Base-by-base conservation (phyloP, 2,797 vertebrate species). In the Eulemur coronatus region DNA sequence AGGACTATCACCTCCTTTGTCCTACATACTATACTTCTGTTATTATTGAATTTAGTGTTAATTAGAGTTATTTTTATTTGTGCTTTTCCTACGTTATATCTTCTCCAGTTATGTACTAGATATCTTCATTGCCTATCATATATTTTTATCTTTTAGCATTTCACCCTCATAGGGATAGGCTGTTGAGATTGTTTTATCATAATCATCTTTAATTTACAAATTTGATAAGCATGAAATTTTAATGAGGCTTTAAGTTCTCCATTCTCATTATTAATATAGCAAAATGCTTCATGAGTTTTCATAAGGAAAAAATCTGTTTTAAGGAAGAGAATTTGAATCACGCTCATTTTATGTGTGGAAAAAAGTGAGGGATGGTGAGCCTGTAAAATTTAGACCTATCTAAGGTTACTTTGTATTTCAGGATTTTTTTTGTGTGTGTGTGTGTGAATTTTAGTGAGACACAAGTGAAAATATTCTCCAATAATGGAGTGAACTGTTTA, bases 281-380 rank as follows among this genome's bases (percentile, higher is more conserved):
- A 91, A 84, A 79, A 91, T 89, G 57, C 18, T 86, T 80, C 20
- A n/a, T 91, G n/a, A 67, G 12, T 91, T 95, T 91, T 88, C 79
- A 30, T 48, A 73, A 92, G n/a, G 15, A 35, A 95, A 89, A 79
- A 70, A 7, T n/a, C 46, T 61, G 13, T 76, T 92, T 94, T 55
- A 46, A 91, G 82, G 43, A 67, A 48, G 20, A 85, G 10, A n/a
- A 26, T 89, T 87, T 94, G 43, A 87, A 50, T 89, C 46, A 84
- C 10, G 35, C 30, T 75, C 10, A 67, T 82, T 89, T 67, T 65
- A 9, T 65, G 41, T 15, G 10, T 86, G 41, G 2, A 3, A 43
- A 26, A 78, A 89, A 85, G 61, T 70, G 52, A 59, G 8, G 18
- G 35, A 55, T 30, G 55, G 4, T 59, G 76, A 69, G 10, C 4